Percentiles rank a stretch among this genome's conserved stretches.
These are phyloP conservation scores for Rhynchophorus ferrugineus DNA, from an alignment of 1,140 invertebrate genomes.

Conservation along the genomic window DNA sequence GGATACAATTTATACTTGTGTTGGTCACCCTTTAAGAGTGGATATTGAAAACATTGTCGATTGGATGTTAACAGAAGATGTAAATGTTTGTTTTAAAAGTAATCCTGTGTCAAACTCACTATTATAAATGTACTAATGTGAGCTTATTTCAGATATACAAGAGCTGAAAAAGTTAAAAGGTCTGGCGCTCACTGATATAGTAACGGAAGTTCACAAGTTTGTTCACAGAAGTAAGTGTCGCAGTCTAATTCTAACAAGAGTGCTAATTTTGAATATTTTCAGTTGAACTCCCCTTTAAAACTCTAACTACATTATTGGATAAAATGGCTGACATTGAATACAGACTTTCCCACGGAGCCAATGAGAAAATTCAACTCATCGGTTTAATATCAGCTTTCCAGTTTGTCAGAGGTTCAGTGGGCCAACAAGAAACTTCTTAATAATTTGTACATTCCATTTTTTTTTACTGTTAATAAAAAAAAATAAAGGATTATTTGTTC, in stretches of 20 bases:
- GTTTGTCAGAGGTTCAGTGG: slow-evolving; percentile 50
- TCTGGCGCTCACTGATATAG: slow-evolving; percentile 80
- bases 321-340: slow-evolving; percentile 80
- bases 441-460: no score
- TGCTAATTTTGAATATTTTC: slow-evolving; percentile 38
- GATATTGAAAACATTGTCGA: slow-evolving; percentile 88
- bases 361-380: slow-evolving; percentile 79
- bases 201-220: slow-evolving; percentile 79
- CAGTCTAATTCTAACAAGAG: no score
- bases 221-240: slow-evolving; percentile 75
- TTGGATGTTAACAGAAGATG: slow-evolving; percentile 82
- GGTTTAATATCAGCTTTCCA: slow-evolving; percentile 74
- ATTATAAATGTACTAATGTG: not conserved
- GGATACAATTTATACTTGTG: slow-evolving; percentile 91
- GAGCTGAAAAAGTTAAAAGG: slow-evolving; percentile 80
- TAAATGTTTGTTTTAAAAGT: slow-evolving; percentile 76
- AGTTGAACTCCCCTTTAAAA: slow-evolving; percentile 75
- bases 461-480: no score
- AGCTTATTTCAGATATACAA: slow-evolving; percentile 60
- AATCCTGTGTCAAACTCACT: slow-evolving; percentile 38
- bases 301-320: slow-evolving; percentile 66
- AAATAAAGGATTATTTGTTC: no score
- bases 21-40: slow-evolving; percentile 85
- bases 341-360: slow-evolving; percentile 65
- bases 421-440: slow-evolving; percentile 18